phyloP scores from a whole-genome alignment of 2,797 vertebrate species.

The Phoxinus dragarum region DNA sequence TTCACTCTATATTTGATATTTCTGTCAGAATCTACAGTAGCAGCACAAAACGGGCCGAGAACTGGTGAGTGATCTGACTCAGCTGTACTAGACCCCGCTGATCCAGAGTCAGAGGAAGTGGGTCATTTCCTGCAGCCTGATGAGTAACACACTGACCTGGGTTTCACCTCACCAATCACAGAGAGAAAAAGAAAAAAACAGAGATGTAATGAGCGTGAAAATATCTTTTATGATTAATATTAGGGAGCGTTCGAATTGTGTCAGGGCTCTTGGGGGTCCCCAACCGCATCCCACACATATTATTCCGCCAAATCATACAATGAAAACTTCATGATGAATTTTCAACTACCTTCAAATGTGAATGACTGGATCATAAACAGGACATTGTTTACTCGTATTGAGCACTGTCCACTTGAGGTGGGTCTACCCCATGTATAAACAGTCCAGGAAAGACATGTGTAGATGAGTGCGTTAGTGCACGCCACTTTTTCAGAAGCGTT shows the following conservation, averaged over 20 bases:
- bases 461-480: background rate
- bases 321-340: slow-evolving; percentile 6
- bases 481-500: background rate
- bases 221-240: slow-evolving; percentile 10
- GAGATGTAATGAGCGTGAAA: slow-evolving; percentile 5
- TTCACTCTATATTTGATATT: slow-evolving; percentile 33
- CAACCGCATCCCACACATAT: slow-evolving; percentile 8
- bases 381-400: background rate
- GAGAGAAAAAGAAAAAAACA: background rate
- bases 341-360: background rate
- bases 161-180: slow-evolving; percentile 49
- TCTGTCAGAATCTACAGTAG: slow-evolving; percentile 40
- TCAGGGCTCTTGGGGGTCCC: slow-evolving; percentile 1
- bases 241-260: background rate
- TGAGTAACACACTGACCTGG: slow-evolving; percentile 59
- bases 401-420: background rate
- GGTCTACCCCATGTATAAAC: background rate
- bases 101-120: slow-evolving; percentile 42
- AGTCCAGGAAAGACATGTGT: background rate
- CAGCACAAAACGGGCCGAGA: background rate
- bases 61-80: slow-evolving; percentile 50
- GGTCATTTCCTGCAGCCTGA: slow-evolving; percentile 43
- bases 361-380: background rate
- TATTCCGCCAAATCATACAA: slow-evolving; percentile 4
- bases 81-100: slow-evolving; percentile 32